Evolutionary conservation across 2,888 invertebrate genomes (phyloP).

Genomic region (Nomada fabriciana): DNA sequence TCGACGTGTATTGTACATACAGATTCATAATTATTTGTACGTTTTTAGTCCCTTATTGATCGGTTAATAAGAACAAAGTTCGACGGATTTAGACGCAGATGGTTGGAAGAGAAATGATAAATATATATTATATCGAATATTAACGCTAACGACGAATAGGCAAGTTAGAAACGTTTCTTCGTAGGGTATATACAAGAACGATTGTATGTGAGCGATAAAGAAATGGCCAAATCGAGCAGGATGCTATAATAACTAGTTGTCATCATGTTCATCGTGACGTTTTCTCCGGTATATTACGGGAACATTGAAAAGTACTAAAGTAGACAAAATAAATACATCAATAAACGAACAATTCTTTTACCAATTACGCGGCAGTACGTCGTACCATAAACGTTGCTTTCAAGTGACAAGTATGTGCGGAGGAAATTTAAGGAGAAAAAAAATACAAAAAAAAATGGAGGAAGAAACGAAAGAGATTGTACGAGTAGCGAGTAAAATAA

Average conservation of each 20-base stretch:
- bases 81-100: not conserved
- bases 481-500: conserved; percentile 57
- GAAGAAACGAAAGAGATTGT: conserved; percentile 16
- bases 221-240: not conserved
- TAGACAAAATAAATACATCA: conserved; percentile 29
- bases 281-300: not conserved
- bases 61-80: not conserved
- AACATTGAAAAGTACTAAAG: not conserved
- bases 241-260: conserved; percentile 2
- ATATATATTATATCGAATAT: not conserved
- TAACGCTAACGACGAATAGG: conserved; percentile 4
- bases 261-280: conserved; percentile 4
- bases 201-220: not conserved
- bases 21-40: not conserved
- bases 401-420: conserved; percentile 25
- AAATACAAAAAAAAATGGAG: conserved; percentile 2
- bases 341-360: conserved; percentile 53
- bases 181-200: conserved; percentile 14
- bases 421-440: conserved; percentile 19
- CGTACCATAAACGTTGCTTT: conserved; percentile 52
- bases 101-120: not conserved
- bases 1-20: not conserved
- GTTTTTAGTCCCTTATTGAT: not conserved
- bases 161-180: conserved; percentile 15
- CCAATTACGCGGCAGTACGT: conserved; percentile 38